Base-by-base conservation (phyloP, 2,113 vertebrate species). In the Tetrax tetrax region DNA sequence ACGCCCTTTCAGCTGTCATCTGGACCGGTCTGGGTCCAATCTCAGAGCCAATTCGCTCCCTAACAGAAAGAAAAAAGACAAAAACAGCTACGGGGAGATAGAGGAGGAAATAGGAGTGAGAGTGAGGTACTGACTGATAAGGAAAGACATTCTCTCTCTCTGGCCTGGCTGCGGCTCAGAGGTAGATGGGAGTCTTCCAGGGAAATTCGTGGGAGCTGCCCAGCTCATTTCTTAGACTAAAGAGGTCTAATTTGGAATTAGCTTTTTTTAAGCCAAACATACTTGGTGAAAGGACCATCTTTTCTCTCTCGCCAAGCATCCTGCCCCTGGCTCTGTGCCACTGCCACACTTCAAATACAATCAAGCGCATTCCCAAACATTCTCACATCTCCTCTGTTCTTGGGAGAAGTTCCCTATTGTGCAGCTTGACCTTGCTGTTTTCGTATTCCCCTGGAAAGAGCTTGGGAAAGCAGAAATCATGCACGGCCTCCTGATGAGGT, bases 401-500 rank as follows among this genome's bases (percentile, higher is more conserved):
- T 53, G 65, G 43, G 53, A 93, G 61, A 84, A 48, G 23, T 70
- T 92, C 76, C 43, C 21, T 68, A 2, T 74, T 78, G 59, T 82
- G 88, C 93, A 88, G 14, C 5, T 59, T 1, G 2, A 60, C n/a
- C 21, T 89, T 85, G 59, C 28, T 89, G 29, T 76, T 88, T 90
- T 83, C 47, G 60, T 81, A 5, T 83, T 59, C 19, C 33, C 63
- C 35, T 66, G 33, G 80, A 95, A 87, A 89, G 76, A 56, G 13
- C 35, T 45, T 91, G 53, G 53, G 43, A 89, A 93, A 91, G 43
- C 61, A 68, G 61, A 93, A 69, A 45, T 7, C 22, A 48, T 1
- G 24, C 45, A 75, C 7, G n/a, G 72, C 25, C 71, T 91, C 94
- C 81, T 93, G 95, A 94, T 95, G 77, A 96, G 51, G 90, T 93